phyloP scores from a whole-genome alignment of 2,888 invertebrate species.

The Epistrophella euchroma region DNA sequence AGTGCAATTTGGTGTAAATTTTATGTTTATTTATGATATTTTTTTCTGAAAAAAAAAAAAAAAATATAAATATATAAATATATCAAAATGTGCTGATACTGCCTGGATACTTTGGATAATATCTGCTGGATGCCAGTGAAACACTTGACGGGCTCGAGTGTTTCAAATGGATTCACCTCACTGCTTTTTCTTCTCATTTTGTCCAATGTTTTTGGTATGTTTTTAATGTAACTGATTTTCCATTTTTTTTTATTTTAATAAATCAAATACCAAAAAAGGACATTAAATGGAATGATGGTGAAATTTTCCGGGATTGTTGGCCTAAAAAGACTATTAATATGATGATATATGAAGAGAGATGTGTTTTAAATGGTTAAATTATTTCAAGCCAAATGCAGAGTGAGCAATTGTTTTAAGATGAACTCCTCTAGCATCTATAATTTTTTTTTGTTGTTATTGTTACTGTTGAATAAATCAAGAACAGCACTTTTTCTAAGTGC shows the following conservation, averaged over 20 bases:
- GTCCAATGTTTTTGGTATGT: slow-evolving; percentile 67
- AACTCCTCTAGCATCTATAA: neutral
- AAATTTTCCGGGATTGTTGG: slow-evolving; percentile 3
- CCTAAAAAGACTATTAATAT: neutral
- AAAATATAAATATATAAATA: too few relatives aligned
- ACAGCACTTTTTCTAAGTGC: slow-evolving; percentile 10
- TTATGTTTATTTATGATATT: neutral
- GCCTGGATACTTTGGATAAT: slow-evolving; percentile 71
- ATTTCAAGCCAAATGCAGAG: neutral
- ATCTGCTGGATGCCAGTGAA: slow-evolving; percentile 76
- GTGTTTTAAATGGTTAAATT: slow-evolving; percentile 36
- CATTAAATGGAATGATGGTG: slow-evolving; percentile 4
- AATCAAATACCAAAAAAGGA: slow-evolving; percentile 27
- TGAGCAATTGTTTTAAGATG: slow-evolving; percentile 11
- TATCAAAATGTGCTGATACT: slow-evolving; percentile 64
- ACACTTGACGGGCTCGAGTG: slow-evolving; percentile 66
- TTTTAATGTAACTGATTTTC: neutral
- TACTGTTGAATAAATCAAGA: slow-evolving; percentile 25
- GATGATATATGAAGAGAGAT: slow-evolving; percentile 15
- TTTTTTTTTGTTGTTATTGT: neutral
- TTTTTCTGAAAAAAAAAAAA: slow-evolving; percentile 20
- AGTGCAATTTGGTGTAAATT: slow-evolving; percentile 40
- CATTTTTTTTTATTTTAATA: slow-evolving; percentile 1
- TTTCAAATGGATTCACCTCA: slow-evolving; percentile 75
- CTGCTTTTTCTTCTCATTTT: slow-evolving; percentile 67